Percentiles rank a stretch among this genome's conserved stretches.
phyloP scores from a whole-genome alignment of 2,113 vertebrate species.

The Athene cunicularia region DNA sequence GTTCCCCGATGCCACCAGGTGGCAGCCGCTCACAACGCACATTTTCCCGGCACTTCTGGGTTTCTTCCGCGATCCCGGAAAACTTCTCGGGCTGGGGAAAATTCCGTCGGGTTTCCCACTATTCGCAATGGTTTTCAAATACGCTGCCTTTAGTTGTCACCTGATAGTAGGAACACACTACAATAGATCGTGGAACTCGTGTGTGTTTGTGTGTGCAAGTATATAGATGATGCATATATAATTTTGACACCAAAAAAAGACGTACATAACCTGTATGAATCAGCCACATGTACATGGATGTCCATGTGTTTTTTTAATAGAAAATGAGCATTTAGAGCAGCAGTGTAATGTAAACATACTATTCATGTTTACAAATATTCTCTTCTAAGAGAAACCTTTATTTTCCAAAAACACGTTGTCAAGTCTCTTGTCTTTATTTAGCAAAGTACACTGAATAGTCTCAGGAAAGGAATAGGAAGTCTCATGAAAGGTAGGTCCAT shows the following conservation, averaged over 20 bases:
- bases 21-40: constrained; percentile 74
- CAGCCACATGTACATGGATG: not conserved
- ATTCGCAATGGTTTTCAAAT: not conserved
- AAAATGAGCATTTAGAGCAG: not conserved
- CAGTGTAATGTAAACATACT: not conserved
- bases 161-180: not conserved
- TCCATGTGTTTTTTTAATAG: not conserved
- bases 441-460: not conserved
- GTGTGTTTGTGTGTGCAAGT: too few relatives aligned
- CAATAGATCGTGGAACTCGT: not conserved
- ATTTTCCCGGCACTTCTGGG: not conserved
- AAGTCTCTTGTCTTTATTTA: not conserved
- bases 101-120: not conserved
- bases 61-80: not conserved
- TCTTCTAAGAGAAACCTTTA: not conserved
- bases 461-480: not conserved
- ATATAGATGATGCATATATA: fast-evolving
- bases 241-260: not conserved
- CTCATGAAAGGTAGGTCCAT: not conserved
- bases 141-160: fast-evolving
- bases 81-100: not conserved
- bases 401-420: not conserved
- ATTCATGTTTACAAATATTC: not conserved
- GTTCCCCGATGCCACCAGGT: constrained; percentile 67
- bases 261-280: not conserved